Percentiles rank a stretch among this genome's conserved stretches.
phyloP scores from a whole-genome alignment of 2,888 invertebrate species.

The Dicyrtomina minuta region DNA sequence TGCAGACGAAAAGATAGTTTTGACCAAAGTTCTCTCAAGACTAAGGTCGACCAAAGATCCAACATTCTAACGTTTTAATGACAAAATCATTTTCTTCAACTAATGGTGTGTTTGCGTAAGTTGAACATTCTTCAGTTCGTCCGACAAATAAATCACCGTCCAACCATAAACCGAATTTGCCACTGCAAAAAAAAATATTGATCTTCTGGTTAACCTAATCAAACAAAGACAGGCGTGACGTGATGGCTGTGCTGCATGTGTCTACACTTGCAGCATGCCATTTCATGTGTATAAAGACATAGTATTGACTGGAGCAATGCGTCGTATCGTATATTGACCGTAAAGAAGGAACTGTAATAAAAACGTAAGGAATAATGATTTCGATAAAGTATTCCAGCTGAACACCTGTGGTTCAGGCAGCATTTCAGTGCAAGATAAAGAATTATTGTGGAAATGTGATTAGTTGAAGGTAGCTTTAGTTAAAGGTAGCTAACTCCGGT shows the following conservation, averaged over 20 bases:
- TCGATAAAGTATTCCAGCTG: no score
- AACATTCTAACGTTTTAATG: constrained; percentile 95
- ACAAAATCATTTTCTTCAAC: constrained; percentile 94
- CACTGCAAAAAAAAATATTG: constrained; percentile 63
- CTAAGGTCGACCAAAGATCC: constrained; percentile 72
- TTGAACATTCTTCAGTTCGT: constrained; percentile 90
- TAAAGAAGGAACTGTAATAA: background rate
- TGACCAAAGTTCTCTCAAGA: no score
- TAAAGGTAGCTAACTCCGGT: no score
- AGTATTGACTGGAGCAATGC: background rate
- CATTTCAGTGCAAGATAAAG: no score
- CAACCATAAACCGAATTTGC: constrained; percentile 96
- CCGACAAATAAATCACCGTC: constrained; percentile 97
- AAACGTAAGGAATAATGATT: background rate
- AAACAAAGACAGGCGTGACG: background rate
- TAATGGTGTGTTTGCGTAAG: constrained; percentile 93
- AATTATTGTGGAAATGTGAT: no score
- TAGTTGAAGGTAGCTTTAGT: no score
- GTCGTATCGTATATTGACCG: background rate
- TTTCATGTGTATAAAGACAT: no score
- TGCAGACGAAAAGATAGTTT: background rate
- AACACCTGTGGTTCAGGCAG: no score
- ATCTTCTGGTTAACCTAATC: background rate
- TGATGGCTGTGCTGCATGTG: no score
- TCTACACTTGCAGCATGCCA: background rate